Conservation (phyloP, 2,888 invertebrate genomes). For the Harpagoxenus sublaevis region DNA sequence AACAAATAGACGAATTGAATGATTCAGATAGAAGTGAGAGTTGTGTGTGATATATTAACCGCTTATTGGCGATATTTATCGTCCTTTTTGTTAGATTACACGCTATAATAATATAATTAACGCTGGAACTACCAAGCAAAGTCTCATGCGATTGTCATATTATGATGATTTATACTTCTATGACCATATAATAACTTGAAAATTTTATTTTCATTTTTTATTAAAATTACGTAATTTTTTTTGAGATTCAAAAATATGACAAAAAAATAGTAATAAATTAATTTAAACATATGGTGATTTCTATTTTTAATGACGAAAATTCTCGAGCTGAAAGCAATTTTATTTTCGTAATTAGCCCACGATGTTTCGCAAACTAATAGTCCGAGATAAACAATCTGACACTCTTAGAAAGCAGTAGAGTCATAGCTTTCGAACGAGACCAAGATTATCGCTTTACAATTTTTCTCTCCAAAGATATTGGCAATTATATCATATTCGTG, state of each 20-base stretch:
- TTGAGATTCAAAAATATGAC: background rate
- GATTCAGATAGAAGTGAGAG: background rate
- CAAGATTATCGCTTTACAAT: background rate
- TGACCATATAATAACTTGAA: background rate
- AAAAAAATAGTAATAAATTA: background rate
- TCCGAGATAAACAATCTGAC: background rate
- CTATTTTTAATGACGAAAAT: constrained; percentile 4
- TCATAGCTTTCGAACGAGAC: background rate
- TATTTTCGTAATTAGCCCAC: background rate
- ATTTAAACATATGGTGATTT: background rate
- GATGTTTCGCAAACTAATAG: background rate
- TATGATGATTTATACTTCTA: background rate
- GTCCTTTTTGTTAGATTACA: background rate
- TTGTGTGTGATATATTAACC: background rate
- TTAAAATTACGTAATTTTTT: background rate
- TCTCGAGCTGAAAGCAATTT: background rate
- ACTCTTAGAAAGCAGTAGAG: background rate
- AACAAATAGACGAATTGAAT: background rate
- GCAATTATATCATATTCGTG: background rate
- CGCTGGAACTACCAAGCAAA: background rate
- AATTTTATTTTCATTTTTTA: constrained; percentile 11
- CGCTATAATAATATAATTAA: background rate
- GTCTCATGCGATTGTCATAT: background rate
- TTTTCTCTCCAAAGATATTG: background rate
- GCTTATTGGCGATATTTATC: background rate